Percentiles rank a stretch among this genome's conserved stretches.
phyloP scores from a whole-genome alignment of 2,797 vertebrate genomes.

The Leuciscus waleckii region DNA sequence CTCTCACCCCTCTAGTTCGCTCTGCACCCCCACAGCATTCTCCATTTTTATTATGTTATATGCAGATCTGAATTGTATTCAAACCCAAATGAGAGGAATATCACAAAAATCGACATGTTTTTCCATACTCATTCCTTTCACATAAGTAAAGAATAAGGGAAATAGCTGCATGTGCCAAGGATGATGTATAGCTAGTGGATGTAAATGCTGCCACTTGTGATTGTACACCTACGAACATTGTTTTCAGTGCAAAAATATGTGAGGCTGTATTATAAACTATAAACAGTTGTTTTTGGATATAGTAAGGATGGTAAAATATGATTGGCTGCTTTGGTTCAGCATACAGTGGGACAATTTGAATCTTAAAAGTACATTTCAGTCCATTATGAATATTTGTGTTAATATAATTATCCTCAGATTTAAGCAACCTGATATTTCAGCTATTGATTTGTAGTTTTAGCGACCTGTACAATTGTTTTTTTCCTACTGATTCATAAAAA shows the following conservation, averaged over 20 bases:
- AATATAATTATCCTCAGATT: not conserved
- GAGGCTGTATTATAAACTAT: conserved; percentile 5
- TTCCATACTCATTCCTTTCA: conserved; percentile 53
- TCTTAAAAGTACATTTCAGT: not conserved
- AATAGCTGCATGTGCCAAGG: conserved; percentile 50
- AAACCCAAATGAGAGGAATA: conserved; percentile 60
- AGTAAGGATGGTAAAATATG: not conserved
- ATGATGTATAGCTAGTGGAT: conserved; percentile 55
- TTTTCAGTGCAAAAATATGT: conserved; percentile 15
- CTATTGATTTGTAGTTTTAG: not conserved
- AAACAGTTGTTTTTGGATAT: conserved; percentile 4
- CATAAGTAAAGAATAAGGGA: conserved; percentile 51
- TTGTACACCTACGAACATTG: conserved; percentile 21
- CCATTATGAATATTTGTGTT: not conserved
- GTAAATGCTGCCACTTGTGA: conserved; percentile 46
- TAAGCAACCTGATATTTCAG: not conserved
- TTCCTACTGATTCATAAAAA: not conserved
- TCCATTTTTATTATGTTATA: conserved; percentile 63
- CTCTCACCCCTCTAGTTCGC: conserved; percentile 41
- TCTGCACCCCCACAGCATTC: conserved; percentile 58
- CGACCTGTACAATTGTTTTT: not conserved
- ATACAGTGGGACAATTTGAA: not conserved
- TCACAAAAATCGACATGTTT: conserved; percentile 63
- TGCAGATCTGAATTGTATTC: conserved; percentile 63
- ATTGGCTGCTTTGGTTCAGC: not conserved